Percentiles rank a stretch among this genome's conserved stretches.
phyloP scores from a whole-genome alignment of 2,113 vertebrate genomes.

The Macaca nemestrina region DNA sequence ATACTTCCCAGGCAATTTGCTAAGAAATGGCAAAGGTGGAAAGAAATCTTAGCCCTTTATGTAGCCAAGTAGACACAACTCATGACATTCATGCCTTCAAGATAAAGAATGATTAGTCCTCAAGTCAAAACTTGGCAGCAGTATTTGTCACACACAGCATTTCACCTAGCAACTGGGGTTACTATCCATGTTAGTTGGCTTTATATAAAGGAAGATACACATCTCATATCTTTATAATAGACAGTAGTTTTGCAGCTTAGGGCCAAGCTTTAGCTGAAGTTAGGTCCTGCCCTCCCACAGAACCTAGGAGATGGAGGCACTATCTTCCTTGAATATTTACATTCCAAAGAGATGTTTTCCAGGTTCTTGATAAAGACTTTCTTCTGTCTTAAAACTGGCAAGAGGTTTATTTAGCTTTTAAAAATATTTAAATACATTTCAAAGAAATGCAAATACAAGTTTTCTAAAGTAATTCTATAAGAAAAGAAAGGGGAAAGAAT shows the following conservation, averaged over 20 bases:
- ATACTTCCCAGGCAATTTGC: too few species aligned
- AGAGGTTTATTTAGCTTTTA: not conserved
- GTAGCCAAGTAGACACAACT: not conserved
- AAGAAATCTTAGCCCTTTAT: too few species aligned
- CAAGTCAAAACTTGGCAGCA: not conserved
- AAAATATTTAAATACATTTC: not conserved
- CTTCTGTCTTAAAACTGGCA: not conserved
- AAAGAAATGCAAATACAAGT: not conserved
- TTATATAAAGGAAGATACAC: not conserved
- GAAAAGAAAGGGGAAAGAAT: not conserved
- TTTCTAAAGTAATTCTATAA: not conserved
- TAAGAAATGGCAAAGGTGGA: not conserved
- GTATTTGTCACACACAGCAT: not conserved
- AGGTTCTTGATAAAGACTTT: not conserved
- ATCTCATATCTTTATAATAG: not conserved
- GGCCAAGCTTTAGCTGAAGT: not conserved
- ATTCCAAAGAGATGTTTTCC: not conserved
- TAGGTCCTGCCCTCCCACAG: not conserved
- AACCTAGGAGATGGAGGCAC: not conserved
- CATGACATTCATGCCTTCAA: not conserved
- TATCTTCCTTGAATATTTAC: not conserved
- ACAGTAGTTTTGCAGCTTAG: not conserved
- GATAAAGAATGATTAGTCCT: not conserved
- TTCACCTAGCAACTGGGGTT: not conserved
- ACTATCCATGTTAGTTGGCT: not conserved